Conservation (phyloP, 1,140 invertebrate species). For the Drosophila bipectinata region DNA sequence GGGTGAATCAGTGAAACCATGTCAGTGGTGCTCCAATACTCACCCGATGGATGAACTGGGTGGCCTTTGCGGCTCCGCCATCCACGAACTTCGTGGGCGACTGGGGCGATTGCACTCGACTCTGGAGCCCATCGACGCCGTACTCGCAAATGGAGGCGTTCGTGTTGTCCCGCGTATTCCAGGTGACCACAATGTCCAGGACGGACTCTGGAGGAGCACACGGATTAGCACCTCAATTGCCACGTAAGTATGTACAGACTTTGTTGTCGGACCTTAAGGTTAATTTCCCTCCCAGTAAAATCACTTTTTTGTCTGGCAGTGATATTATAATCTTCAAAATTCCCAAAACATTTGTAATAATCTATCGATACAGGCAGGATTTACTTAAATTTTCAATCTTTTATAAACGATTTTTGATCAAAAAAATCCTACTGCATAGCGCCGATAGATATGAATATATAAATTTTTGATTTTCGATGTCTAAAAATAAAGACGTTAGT, state of each 20-base stretch:
- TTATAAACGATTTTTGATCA: no score
- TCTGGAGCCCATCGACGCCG: constrained; percentile 86
- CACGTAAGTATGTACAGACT: not conserved
- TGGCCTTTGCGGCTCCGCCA: constrained; percentile 88
- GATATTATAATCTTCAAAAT: no score
- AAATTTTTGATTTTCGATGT: no score
- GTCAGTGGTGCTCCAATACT: constrained; percentile 82
- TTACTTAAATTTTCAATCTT: no score
- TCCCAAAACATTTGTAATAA: no score
- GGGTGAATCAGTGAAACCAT: not conserved
- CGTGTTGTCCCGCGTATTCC: constrained; percentile 92
- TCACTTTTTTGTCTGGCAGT: constrained; percentile 11
- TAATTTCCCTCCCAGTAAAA: not conserved
- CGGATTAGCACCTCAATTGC: constrained; percentile 23
- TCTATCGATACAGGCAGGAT: no score
- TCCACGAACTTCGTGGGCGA: constrained; percentile 88
- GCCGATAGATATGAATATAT: no score
- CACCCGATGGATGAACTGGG: constrained; percentile 93
- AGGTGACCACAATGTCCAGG: constrained; percentile 93
- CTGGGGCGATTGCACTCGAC: constrained; percentile 85
- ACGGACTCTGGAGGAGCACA: constrained; percentile 85
- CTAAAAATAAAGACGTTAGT: no score
- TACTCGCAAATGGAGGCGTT: constrained; percentile 91
- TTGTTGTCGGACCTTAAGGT: not conserved
- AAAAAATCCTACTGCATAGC: no score